Evolutionary conservation across 2,797 vertebrate genomes (phyloP).

Genomic region (Ficedula albicollis): DNA sequence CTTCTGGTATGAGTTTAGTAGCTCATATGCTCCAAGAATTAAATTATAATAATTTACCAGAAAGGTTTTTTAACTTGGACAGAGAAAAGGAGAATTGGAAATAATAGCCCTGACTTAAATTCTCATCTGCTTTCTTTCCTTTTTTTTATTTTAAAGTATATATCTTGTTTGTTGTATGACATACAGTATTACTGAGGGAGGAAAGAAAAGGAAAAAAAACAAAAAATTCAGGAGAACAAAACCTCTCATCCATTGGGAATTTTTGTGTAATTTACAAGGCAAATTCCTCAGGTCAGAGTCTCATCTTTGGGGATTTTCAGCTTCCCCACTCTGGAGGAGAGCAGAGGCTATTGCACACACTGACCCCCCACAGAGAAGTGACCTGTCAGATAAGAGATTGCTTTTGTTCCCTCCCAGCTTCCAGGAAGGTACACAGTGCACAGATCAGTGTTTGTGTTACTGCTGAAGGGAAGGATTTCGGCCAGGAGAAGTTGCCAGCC

Average conservation of each 20-base stretch:
- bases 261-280: not conserved
- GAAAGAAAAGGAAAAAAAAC: not conserved
- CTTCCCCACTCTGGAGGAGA: not conserved
- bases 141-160: not conserved
- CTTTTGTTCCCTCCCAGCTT: not conserved
- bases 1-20: not conserved
- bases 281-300: not conserved
- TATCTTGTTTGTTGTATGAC: not conserved
- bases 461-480: not conserved
- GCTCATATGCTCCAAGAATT: not conserved
- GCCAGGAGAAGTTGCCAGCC: constrained; percentile 36
- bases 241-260: not conserved
- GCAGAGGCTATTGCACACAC: not conserved
- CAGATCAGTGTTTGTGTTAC: not conserved
- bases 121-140: not conserved
- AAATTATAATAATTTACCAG: not conserved
- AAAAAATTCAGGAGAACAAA: not conserved
- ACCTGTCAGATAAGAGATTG: not conserved
- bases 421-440: not conserved
- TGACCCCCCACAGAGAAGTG: not conserved
- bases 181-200: not conserved
- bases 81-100: not conserved
- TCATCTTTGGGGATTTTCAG: constrained; percentile 6
- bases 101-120: not conserved
- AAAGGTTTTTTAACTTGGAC: not conserved